Base-by-base conservation (phyloP, 2,888 invertebrate genomes). In the Volucella inanis region DNA sequence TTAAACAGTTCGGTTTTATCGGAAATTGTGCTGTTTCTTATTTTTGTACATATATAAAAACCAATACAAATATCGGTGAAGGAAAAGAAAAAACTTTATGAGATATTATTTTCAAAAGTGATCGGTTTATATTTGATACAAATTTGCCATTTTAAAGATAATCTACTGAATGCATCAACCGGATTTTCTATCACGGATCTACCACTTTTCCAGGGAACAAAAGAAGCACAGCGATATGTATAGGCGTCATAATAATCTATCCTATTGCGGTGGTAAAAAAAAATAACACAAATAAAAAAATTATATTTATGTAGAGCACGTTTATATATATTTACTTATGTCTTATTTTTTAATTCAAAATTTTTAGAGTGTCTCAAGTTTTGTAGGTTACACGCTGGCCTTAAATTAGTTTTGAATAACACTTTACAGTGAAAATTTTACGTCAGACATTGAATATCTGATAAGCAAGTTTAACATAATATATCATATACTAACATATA, bases 241-340 rank as follows among this genome's bases (percentile, higher is more conserved):
- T 87, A 89, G 92, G 79, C 91, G 92, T 55, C 92, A 92, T 87
- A 91, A 91, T 88, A 92, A 91, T 88, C 88, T 92, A 88, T 90
- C 92, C 68, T 92, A 92, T 89, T 92, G 92, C 87, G 92, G 91
- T 89, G 92, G 92, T 92, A 92, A 91, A 90, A 92, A 90, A 88
- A 10, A 50, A 12, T 64, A 80, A 65, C 8, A 15, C n/a, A 3
- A 54, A 43, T 65, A 38, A 49, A 2, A 15, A 4, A 14, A 3
- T 15, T 9, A 0, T 54, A 10, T 54, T 14, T 50, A 15, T 50
- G 18, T 10, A 31, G 6, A 31, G 31, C 6, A 31, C 31, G 6
- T 4, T 31, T 31, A 31, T 31, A 31, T 6, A 6, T 31, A 31
- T 22, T 3, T 22, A 22, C 22, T 22, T 4, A 3, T 22, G 4